phyloP scores from a whole-genome alignment of 2,113 vertebrate genomes.

The Anseranas semipalmata region DNA sequence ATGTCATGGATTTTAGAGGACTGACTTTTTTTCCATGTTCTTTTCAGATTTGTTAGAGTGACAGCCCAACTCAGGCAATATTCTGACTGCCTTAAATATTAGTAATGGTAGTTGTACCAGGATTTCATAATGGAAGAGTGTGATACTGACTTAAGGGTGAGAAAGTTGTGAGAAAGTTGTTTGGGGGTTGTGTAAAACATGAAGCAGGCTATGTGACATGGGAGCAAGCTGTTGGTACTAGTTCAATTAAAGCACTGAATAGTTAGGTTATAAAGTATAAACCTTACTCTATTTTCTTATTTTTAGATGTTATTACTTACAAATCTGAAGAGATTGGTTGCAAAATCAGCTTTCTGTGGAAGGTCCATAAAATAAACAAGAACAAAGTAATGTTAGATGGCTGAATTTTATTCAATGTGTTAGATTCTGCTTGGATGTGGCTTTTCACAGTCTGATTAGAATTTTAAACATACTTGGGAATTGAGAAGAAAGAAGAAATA shows the following conservation, averaged over 20 bases:
- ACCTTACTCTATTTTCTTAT: constrained; percentile 42
- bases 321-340: constrained; percentile 60
- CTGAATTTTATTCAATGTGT: constrained; percentile 57
- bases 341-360: constrained; percentile 70
- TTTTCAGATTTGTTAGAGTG: neutral
- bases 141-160: neutral
- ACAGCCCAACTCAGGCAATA: neutral
- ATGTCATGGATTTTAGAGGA: neutral
- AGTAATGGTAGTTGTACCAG: neutral
- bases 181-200: neutral
- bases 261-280: neutral
- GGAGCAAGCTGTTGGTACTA: neutral
- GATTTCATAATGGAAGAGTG: neutral
- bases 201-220: neutral
- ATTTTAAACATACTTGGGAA: constrained; percentile 73
- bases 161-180: neutral
- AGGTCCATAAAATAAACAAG: constrained; percentile 64
- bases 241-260: neutral
- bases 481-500: constrained; percentile 62
- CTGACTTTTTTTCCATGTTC: neutral
- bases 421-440: constrained; percentile 34
- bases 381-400: constrained; percentile 55
- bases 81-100: neutral
- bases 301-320: constrained; percentile 26
- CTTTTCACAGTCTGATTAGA: constrained; percentile 60